These are phyloP conservation scores for Bombyx huttoni DNA, from an alignment of 2,888 invertebrate genomes.

Conservation along the genomic window DNA sequence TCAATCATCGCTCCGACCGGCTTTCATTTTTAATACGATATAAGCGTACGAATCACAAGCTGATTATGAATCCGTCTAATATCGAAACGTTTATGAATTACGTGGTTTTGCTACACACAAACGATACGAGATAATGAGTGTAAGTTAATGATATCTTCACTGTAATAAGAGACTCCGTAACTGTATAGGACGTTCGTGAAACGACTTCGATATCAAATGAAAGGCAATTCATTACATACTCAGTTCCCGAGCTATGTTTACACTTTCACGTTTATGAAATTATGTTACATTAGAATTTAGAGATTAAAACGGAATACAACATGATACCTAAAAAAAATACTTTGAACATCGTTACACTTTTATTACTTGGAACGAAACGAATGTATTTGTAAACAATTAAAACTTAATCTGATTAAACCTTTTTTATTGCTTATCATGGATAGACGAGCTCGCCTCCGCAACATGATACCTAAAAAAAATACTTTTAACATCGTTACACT, in stretches of 20 bases:
- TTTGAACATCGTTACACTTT: too few species aligned
- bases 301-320: too few species aligned
- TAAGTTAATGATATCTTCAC: conserved; percentile 40
- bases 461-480: too few species aligned
- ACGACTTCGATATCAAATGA: conserved; percentile 52
- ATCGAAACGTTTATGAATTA: conserved; percentile 21
- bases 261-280: conserved; percentile 32
- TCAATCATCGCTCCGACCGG: not conserved
- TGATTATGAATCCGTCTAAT: conserved; percentile 9
- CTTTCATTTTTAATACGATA: not conserved
- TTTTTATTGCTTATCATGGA: too few species aligned
- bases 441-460: too few species aligned
- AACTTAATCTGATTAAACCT: too few species aligned
- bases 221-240: conserved; percentile 45
- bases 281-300: not conserved
- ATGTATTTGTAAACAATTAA: too few species aligned
- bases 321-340: too few species aligned
- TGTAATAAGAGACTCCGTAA: conserved; percentile 52
- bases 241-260: conserved; percentile 27
- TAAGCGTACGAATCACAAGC: conserved; percentile 1
- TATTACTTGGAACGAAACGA: too few species aligned
- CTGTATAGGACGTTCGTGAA: conserved; percentile 58
- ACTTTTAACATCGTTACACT: too few species aligned
- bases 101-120: conserved; percentile 29
- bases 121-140: conserved; percentile 29